These are phyloP conservation scores for Bradypodion ventrale DNA, from an alignment of 2,797 vertebrate species.

Conservation along the genomic window DNA sequence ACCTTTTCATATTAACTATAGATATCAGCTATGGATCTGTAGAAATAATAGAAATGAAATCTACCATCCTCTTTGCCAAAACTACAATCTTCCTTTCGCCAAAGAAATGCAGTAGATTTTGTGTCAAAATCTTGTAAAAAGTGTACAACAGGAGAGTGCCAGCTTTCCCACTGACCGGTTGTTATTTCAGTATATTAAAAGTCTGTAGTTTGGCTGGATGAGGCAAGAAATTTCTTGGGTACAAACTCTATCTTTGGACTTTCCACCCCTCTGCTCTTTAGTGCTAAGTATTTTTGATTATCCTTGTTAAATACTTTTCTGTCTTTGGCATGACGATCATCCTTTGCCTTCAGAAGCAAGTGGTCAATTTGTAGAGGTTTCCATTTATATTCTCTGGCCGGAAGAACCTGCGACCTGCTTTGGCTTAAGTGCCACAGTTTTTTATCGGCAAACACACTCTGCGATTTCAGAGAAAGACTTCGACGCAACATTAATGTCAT, in stretches of 20 bases:
- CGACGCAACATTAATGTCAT: slow-evolving; percentile 28
- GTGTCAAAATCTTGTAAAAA: not conserved
- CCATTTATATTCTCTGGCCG: slow-evolving; percentile 15
- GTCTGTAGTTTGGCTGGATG: not conserved
- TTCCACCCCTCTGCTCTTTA: not conserved
- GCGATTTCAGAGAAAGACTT: slow-evolving; percentile 22
- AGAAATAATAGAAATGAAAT: not conserved
- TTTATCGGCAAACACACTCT: not conserved
- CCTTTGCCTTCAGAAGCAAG: not conserved
- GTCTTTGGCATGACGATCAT: not conserved
- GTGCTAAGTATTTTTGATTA: not conserved
- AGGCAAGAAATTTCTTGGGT: not conserved
- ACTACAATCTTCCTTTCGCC: not conserved
- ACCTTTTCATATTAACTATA: not conserved
- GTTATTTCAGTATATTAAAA: slow-evolving; percentile 2
- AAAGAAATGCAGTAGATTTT: slow-evolving; percentile 5
- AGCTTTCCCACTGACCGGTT: slow-evolving; percentile 2
- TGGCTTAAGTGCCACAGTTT: slow-evolving; percentile 10
- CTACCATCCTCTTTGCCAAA: not conserved
- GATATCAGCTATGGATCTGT: not conserved
- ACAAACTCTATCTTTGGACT: not conserved
- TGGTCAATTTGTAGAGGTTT: slow-evolving; percentile 22
- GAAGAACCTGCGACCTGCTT: slow-evolving; percentile 34
- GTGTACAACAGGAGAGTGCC: not conserved
- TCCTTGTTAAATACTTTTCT: not conserved